Evolutionary conservation across 2,113 vertebrate species (phyloP).

Genomic region (Girardinichthys multiradiatus): DNA sequence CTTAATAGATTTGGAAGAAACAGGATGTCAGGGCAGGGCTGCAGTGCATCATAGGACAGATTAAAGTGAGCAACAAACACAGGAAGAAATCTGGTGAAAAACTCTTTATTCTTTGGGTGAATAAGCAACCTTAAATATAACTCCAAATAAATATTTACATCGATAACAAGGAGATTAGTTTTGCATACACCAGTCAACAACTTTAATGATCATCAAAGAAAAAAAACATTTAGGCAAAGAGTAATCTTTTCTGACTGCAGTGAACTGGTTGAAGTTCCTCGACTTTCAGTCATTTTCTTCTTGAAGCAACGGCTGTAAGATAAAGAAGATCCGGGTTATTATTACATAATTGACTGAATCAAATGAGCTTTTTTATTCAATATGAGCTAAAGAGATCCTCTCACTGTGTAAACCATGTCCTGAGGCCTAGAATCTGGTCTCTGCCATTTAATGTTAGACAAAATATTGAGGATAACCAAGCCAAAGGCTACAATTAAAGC

Average conservation of each 20-base stretch:
- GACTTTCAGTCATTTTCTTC: conserved; percentile 70
- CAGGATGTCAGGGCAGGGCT: too few species aligned
- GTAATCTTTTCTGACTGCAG: conserved; percentile 2
- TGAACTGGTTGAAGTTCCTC: background rate
- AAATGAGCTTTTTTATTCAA: background rate
- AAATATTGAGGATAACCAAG: conserved; percentile 84
- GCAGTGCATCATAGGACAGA: background rate
- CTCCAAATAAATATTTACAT: conserved; percentile 50
- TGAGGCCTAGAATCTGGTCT: conserved; percentile 75
- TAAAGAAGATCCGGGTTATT: conserved; percentile 9
- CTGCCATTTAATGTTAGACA: conserved; percentile 85
- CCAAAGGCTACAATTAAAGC: conserved; percentile 85
- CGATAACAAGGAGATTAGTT: background rate
- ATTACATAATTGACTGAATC: background rate
- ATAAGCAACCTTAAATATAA: conserved; percentile 40
- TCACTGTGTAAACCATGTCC: conserved; percentile 78
- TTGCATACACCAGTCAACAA: background rate
- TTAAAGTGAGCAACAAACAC: background rate
- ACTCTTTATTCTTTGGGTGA: conserved; percentile 12
- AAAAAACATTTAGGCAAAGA: background rate
- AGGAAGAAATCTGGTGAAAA: background rate
- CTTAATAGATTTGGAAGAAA: too few species aligned
- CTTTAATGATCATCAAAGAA: conserved; percentile 15
- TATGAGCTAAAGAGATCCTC: conserved; percentile 6
- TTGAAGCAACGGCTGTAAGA: conserved; percentile 72